Evolutionary conservation across 1,140 invertebrate species (phyloP), one percentile per base, ranked within the genome.

Genomic region (Cydia splendana): DNA sequence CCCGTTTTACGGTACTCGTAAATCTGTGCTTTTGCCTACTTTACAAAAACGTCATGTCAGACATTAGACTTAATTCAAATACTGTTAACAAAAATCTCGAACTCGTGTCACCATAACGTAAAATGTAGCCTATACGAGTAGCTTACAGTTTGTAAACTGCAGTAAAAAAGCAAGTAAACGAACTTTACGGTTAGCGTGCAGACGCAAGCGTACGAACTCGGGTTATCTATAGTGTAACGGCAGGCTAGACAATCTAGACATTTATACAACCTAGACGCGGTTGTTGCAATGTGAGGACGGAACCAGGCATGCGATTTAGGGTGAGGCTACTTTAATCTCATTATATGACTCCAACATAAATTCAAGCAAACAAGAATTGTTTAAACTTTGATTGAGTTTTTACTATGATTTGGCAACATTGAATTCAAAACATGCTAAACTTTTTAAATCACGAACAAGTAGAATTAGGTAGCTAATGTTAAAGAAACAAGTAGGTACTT

Each of bases 211-310:
- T 57, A 57, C n/a, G 20, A 62, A 24, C 57, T 62, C 57, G 10
- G 57, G 57, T 62, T 62, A 62, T 62, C 57, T 62, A 62, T 24
- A 62, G 57, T 62, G 57, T 62, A 62, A 62, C 20, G 57, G 57
- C 57, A 62, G 57, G 9, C 57, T 62, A 62, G 57, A 20, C 57
- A 62, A 62, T 62, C 20, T 62, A 62, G 57, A 62, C 20, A 62
- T 62, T 62, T 62, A 24, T 62, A 57, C 53, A 18, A 57, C 0
- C 18, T 57, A 20, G 53, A 57, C 53, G 15, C 15, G n/a, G 57
- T 24, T 48, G 45, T 15, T 2, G 10, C 0, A 24, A 24, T 18
- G 15, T n/a, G 1, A n/a, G 51, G 5, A 53, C 51, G 15, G 53
- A 57, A 57, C 57, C 5, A n/a, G 57, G 6, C 57, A 62, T 24